Conservation (phyloP, 2,113 vertebrate species). For the Ochotona curzoniae region DNA sequence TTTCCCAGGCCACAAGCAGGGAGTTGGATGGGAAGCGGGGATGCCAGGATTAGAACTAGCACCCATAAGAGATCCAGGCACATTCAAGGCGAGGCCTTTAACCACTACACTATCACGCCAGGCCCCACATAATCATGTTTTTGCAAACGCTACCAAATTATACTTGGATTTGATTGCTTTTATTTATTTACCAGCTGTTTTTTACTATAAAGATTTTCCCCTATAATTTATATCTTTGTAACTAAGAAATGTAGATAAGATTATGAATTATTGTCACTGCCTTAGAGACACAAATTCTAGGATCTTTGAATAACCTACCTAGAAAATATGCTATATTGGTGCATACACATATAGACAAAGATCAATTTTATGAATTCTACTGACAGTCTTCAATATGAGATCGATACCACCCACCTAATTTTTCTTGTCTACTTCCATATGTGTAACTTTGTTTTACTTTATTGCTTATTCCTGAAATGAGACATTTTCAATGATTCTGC, state of each 20-base stretch:
- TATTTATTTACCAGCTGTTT: not conserved
- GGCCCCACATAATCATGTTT: not conserved
- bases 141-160: not conserved
- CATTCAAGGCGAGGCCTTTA: too few species aligned
- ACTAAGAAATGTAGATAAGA: not conserved
- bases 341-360: not conserved
- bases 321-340: not conserved
- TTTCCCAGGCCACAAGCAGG: too few species aligned
- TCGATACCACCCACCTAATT: not conserved
- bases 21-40: too few species aligned
- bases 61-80: too few species aligned
- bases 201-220: not conserved
- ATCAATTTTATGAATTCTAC: not conserved
- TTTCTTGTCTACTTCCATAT: constrained; percentile 1
- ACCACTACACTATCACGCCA: too few species aligned
- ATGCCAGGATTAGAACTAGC: too few species aligned
- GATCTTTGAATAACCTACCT: not conserved
- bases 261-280: not conserved
- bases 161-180: not conserved
- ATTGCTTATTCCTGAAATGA: not conserved
- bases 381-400: not conserved
- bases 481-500: not conserved
- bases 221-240: not conserved
- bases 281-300: not conserved
- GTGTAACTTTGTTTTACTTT: not conserved